A percentile compares a stretch with the other conserved stretches of the same genome.
Conservation (phyloP, 2,113 vertebrate genomes). For the Crocuta crocuta region DNA sequence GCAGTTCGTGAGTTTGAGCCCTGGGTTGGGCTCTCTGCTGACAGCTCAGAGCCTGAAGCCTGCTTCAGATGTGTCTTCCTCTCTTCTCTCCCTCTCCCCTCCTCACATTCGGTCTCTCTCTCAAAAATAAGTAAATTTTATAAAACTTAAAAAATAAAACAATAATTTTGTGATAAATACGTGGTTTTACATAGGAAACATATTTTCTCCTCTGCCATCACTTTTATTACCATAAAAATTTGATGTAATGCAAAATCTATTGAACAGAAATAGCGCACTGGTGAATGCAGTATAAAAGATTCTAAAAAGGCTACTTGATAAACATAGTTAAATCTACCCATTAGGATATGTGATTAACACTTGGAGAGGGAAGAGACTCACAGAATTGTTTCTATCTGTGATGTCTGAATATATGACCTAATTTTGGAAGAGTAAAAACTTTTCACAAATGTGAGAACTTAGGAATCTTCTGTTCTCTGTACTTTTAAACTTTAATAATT, state of each 20-base stretch:
- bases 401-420: not conserved
- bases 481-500: not conserved
- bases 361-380: not conserved
- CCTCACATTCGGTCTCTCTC: too few species aligned
- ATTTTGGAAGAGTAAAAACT: not conserved
- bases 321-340: not conserved
- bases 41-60: too few species aligned
- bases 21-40: too few species aligned
- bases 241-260: not conserved
- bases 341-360: not conserved
- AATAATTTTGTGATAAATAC: not conserved
- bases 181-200: not conserved
- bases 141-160: not conserved
- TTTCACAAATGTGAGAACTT: constrained; percentile 30
- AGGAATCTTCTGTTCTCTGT: not conserved
- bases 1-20: too few species aligned
- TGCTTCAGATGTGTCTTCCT: too few species aligned
- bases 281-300: not conserved
- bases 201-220: not conserved
- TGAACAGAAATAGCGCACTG: constrained; percentile 18
- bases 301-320: not conserved
- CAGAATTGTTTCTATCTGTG: not conserved
- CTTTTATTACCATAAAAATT: not conserved
- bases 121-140: too few species aligned
- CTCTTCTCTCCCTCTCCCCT: too few species aligned